Evolutionary conservation across 2,888 invertebrate species (phyloP).

Genomic region (Nebria salina): DNA sequence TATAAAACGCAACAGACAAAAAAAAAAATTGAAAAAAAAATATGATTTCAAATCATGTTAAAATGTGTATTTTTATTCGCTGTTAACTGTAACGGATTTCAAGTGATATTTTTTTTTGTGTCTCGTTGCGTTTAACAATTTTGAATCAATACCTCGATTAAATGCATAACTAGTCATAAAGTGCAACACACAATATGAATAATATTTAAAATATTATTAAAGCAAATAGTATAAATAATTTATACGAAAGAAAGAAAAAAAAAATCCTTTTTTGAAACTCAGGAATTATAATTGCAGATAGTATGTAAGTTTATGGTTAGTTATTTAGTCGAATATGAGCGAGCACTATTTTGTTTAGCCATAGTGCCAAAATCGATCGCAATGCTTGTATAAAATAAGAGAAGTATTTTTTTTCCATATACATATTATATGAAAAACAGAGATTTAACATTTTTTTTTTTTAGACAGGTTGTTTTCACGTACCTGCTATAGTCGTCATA

Average conservation of each 20-base stretch:
- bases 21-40: background rate
- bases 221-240: slow-evolving; percentile 41
- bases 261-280: slow-evolving; percentile 41
- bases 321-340: slow-evolving; percentile 29
- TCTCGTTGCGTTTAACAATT: background rate
- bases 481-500: slow-evolving; percentile 42
- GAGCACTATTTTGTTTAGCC: slow-evolving; percentile 34
- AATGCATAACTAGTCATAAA: slow-evolving; percentile 51
- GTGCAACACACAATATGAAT: slow-evolving; percentile 51
- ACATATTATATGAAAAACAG: background rate
- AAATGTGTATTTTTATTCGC: background rate
- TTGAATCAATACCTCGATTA: background rate
- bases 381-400: background rate
- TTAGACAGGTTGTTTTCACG: background rate
- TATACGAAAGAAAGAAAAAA: slow-evolving; percentile 8
- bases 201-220: slow-evolving; percentile 48
- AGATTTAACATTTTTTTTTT: background rate
- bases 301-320: slow-evolving; percentile 35
- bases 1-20: background rate
- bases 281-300: slow-evolving; percentile 40
- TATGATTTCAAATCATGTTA: background rate
- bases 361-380: slow-evolving; percentile 34
- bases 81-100: too few relatives aligned
- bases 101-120: too few relatives aligned
- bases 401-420: background rate